phyloP scores from a whole-genome alignment of 1,140 invertebrate genomes.

The Sycobia sp. region DNA sequence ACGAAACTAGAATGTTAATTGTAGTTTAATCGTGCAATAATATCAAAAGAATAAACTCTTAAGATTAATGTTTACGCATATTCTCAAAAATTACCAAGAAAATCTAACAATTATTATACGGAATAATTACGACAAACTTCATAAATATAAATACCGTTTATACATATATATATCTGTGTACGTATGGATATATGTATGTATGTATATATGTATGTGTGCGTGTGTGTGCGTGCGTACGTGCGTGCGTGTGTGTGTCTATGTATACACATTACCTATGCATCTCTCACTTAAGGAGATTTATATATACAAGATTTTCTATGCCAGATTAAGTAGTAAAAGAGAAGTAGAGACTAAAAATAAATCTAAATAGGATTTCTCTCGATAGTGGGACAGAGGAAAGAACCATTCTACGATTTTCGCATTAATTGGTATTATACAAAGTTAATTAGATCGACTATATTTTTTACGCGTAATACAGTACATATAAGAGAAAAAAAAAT shows the following conservation, averaged over 20 bases:
- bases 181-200: slow-evolving; percentile 9
- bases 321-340: slow-evolving; percentile 21
- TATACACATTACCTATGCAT: slow-evolving; percentile 18
- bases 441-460: too few relatives aligned
- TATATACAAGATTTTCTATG: slow-evolving; percentile 15
- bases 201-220: too few relatives aligned
- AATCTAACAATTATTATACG: slow-evolving; percentile 22
- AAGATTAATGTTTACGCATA: slow-evolving; percentile 29
- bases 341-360: slow-evolving; percentile 8
- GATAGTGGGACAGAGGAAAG: slow-evolving; percentile 18
- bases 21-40: slow-evolving; percentile 29
- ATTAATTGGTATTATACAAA: too few relatives aligned
- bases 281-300: slow-evolving; percentile 20
- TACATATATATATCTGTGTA: slow-evolving; percentile 13
- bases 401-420: slow-evolving; percentile 24
- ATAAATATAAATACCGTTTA: slow-evolving; percentile 25
- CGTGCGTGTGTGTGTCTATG: too few relatives aligned
- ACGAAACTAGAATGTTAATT: too few relatives aligned
- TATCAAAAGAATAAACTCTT: slow-evolving; percentile 9
- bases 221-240: too few relatives aligned
- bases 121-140: slow-evolving; percentile 23
- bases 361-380: slow-evolving; percentile 23
- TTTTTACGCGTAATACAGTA: too few relatives aligned
- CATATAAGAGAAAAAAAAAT: background rate
- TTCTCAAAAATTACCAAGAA: slow-evolving; percentile 19